Conservation (phyloP, 2,113 vertebrate genomes). For the Ariopsis seemanni region DNA sequence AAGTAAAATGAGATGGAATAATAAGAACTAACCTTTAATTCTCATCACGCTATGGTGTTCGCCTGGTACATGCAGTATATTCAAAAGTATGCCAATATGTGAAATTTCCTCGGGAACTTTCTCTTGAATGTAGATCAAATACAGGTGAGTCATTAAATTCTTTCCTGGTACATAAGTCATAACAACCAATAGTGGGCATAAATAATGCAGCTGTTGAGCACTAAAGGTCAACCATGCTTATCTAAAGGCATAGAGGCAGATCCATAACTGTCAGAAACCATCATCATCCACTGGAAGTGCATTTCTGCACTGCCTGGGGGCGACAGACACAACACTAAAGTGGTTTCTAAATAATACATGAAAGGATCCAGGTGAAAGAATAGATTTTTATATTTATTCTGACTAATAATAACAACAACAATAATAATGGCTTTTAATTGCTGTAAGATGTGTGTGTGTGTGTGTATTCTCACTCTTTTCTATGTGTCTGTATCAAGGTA, state of each 20-base stretch:
- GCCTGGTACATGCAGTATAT: background rate
- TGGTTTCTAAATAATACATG: constrained; percentile 35
- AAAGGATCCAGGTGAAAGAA: constrained; percentile 25
- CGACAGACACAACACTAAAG: constrained; percentile 28
- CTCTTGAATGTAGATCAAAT: constrained; percentile 39
- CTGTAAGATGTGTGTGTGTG: background rate
- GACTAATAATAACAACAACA: constrained; percentile 10
- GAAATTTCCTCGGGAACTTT: constrained; percentile 30
- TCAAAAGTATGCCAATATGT: background rate
- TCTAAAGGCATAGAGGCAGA: constrained; percentile 48
- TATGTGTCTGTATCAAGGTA: background rate
- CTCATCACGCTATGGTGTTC: background rate
- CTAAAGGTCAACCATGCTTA: constrained; percentile 56
- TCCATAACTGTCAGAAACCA: constrained; percentile 47
- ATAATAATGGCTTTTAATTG: constrained; percentile 6
- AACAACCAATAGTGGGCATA: constrained; percentile 52
- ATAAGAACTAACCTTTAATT: background rate
- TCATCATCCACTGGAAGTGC: constrained; percentile 40
- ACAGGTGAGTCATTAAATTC: constrained; percentile 50
- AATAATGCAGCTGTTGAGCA: constrained; percentile 52
- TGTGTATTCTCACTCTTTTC: background rate
- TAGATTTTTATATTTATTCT: background rate
- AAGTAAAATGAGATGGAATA: background rate
- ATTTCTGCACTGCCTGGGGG: constrained; percentile 36
- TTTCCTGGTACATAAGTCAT: constrained; percentile 43